Percentiles rank a stretch among this genome's conserved stretches.
Conservation (phyloP, 1,140 invertebrate genomes). For the Bombus terrestris region DNA sequence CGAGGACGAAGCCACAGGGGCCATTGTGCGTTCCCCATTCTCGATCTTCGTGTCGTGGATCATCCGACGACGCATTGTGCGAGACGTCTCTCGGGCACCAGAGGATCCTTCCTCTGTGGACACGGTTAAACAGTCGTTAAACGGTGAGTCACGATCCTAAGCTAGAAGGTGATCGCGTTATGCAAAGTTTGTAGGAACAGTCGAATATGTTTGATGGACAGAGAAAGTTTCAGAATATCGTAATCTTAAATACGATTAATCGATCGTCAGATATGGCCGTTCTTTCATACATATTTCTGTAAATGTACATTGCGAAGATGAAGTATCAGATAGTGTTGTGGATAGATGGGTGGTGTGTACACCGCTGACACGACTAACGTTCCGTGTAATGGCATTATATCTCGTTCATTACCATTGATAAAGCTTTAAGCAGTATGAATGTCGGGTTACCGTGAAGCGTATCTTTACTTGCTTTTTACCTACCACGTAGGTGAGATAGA, state of each 20-base stretch:
- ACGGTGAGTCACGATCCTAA: conserved; percentile 51
- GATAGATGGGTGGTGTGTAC: background rate
- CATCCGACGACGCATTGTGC: background rate
- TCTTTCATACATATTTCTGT: background rate
- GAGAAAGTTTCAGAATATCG: conserved; percentile 21
- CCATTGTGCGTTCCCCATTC: background rate
- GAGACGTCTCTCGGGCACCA: background rate
- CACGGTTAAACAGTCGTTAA: conserved; percentile 56
- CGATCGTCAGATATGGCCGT: background rate
- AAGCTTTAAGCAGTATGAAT: conserved; percentile 9
- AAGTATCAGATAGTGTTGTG: background rate
- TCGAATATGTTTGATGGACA: background rate
- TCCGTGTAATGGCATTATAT: conserved; percentile 46
- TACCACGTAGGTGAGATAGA: background rate
- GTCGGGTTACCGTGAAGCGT: background rate
- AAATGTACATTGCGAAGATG: background rate
- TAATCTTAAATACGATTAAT: conserved; percentile 56
- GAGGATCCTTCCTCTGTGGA: background rate
- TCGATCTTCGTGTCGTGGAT: background rate
- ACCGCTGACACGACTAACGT: conserved; percentile 19
- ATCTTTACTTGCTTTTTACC: conserved; percentile 11
- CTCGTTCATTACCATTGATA: conserved; percentile 51
- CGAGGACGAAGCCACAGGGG: background rate
- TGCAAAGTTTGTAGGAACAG: conserved; percentile 8
- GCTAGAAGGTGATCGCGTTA: conserved; percentile 49